Conservation (phyloP, 1,140 invertebrate species). For the Pseudachorutes palmiensis region DNA sequence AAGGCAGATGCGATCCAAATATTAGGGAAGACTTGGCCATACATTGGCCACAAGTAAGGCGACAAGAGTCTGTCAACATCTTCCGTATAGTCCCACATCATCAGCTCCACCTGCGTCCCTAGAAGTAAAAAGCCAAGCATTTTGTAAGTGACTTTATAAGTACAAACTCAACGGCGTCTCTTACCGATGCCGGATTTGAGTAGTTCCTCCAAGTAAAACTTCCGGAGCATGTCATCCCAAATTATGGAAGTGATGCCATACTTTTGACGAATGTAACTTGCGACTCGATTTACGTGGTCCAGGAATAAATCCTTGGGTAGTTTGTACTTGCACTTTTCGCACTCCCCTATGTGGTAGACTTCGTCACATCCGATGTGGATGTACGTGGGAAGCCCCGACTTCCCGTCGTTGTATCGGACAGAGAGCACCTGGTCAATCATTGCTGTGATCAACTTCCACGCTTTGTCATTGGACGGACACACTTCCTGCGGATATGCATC, state of each 20-base stretch:
- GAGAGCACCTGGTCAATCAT: constrained; percentile 48
- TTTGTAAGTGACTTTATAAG: no score
- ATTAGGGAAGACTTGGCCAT: constrained; percentile 48
- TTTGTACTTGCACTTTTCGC: constrained; percentile 43
- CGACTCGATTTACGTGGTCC: constrained; percentile 50
- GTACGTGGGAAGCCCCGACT: constrained; percentile 48
- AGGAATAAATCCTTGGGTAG: constrained; percentile 46
- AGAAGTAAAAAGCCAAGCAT: no score
- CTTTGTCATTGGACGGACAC: constrained; percentile 45
- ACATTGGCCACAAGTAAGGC: constrained; percentile 44
- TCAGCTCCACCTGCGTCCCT: constrained; percentile 21
- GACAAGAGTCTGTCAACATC: constrained; percentile 27
- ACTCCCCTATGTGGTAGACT: constrained; percentile 52
- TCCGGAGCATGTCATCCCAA: constrained; percentile 49
- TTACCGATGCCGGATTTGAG: constrained; percentile 23
- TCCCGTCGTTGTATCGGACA: not conserved
- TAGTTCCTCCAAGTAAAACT: constrained; percentile 28
- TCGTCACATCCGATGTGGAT: constrained; percentile 75
- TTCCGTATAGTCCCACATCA: constrained; percentile 35
- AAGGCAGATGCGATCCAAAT: constrained; percentile 56
- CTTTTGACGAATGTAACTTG: constrained; percentile 55
- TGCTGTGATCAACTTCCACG: constrained; percentile 46
- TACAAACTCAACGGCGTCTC: no score
- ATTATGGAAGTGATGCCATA: constrained; percentile 57
- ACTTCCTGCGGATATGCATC: constrained; percentile 45